Conservation (phyloP, 2,797 vertebrate genomes). For the Pteropus rufus region DNA sequence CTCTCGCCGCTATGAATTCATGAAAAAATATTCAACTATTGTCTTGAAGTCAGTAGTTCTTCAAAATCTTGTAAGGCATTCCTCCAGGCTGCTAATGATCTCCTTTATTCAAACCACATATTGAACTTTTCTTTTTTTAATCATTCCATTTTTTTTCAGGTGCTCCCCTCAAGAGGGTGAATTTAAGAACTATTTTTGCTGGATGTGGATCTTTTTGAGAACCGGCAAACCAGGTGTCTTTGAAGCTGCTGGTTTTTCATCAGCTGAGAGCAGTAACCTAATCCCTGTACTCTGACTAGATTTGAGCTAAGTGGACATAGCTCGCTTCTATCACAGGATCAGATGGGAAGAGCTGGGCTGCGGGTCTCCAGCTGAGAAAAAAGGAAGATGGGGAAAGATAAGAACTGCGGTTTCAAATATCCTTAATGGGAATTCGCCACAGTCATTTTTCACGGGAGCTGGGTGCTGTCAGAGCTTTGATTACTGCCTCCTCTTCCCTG, state of each 20-base stretch:
- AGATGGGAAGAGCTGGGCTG: not conserved
- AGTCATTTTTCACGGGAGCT: slow-evolving; percentile 47
- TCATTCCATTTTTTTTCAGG: slow-evolving; percentile 10
- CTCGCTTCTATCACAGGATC: not conserved
- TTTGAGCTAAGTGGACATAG: slow-evolving; percentile 11
- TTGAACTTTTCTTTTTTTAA: not conserved
- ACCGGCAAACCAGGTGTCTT: slow-evolving; percentile 7
- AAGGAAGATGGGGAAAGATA: slow-evolving; percentile 11
- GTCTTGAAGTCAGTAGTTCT: not conserved
- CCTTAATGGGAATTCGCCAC: slow-evolving; percentile 59
- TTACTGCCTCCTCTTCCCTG: not conserved
- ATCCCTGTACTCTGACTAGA: slow-evolving; percentile 46
- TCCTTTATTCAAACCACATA: not conserved
- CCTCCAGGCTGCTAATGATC: not conserved
- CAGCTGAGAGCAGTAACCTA: slow-evolving; percentile 52
- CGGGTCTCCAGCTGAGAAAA: not conserved
- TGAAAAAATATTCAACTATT: slow-evolving; percentile 6
- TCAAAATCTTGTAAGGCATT: not conserved
- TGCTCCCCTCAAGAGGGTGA: not conserved
- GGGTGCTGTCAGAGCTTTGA: not conserved
- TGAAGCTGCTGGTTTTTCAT: slow-evolving; percentile 62
- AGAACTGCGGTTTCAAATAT: slow-evolving; percentile 56
- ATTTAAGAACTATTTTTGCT: not conserved
- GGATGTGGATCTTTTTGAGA: slow-evolving; percentile 59
- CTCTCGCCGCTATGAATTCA: not conserved